Evolutionary conservation across 2,113 vertebrate genomes (phyloP), one percentile per base, ranked within the genome.

Genomic region (Agapornis roseicollis): DNA sequence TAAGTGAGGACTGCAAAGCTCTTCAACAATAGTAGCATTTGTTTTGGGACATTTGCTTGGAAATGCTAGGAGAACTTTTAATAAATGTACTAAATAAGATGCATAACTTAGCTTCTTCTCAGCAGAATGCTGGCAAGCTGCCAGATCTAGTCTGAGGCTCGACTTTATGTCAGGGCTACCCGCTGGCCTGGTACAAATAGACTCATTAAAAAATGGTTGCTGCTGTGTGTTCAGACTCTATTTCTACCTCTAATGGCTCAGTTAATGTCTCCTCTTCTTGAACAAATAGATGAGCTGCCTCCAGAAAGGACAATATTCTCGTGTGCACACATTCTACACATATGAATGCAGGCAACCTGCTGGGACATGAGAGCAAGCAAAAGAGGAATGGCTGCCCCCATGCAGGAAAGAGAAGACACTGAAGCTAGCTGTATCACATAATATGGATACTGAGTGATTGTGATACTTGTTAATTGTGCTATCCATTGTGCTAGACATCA

Each of bases 61-160:
- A 95, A 98, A 96, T 80, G 71, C 95, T 94, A 94, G 81, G 88
- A 93, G 68, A 95, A 94, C 85, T 97, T 97, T 97, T 97, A 98
- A 98, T 93, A 98, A 97, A 98, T 97, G 83, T 71, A 83, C 90
- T 97, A 97, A 98, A 97, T 96, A 97, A 97, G 93, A 98, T 97
- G 96, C 90, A 97, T 97, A 98, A 97, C 97, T 98, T 96, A 97
- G 91, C 71, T 94, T 3, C 85, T 90, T 92, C 88, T 90, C 71
- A 76, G 66, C 68, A 86, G 92, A 87, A 88, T 1, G 0, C 66
- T 95, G 94, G 94, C 85, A 80, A 84, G 39, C 65, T 97, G 88
- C 96, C 97, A 97, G 46, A 64, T 56, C 52, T 19, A 41, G 76
- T n/a, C 46, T 93, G 80, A 85, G 72, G 63, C 94, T 94, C 96